Conservation (phyloP, 2,113 vertebrate genomes). For the Brachyhypopomus occidentalis region DNA sequence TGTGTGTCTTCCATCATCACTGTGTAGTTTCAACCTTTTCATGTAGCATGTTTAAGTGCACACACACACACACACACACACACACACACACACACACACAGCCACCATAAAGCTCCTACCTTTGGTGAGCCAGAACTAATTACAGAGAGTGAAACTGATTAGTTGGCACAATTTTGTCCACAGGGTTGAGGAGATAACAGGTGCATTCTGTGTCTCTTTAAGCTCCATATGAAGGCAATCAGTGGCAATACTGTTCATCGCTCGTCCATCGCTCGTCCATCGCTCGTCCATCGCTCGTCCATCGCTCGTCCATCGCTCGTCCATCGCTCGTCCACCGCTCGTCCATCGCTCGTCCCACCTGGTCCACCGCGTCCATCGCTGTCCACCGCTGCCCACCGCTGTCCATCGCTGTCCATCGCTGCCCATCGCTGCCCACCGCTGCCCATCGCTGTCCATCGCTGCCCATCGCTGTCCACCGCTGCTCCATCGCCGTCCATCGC, state of each 20-base stretch:
- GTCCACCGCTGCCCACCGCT: no score
- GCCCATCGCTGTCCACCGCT: no score
- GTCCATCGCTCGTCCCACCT: no score
- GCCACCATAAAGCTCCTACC: not conserved
- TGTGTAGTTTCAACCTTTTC: not conserved
- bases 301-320: no score
- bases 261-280: not conserved
- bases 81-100: no score
- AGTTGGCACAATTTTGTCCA: conserved; percentile 35
- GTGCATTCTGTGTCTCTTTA: conserved; percentile 28
- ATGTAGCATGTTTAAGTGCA: not conserved
- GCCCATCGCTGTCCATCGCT: no score
- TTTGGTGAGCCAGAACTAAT: conserved; percentile 37
- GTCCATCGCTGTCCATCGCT: no score
- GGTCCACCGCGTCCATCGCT: no score
- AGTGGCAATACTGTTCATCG: not conserved
- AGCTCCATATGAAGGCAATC: conserved; percentile 16
- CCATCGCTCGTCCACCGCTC: no score
- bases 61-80: not conserved
- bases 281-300: no score
- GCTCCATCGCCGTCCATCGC: no score
- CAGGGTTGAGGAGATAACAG: conserved; percentile 30
- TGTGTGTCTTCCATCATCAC: not conserved
- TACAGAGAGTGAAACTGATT: conserved; percentile 47
- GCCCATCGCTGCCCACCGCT: no score